Evolutionary conservation across 2,797 vertebrate species (phyloP).

Genomic region (Arrhamphus sclerolepis): DNA sequence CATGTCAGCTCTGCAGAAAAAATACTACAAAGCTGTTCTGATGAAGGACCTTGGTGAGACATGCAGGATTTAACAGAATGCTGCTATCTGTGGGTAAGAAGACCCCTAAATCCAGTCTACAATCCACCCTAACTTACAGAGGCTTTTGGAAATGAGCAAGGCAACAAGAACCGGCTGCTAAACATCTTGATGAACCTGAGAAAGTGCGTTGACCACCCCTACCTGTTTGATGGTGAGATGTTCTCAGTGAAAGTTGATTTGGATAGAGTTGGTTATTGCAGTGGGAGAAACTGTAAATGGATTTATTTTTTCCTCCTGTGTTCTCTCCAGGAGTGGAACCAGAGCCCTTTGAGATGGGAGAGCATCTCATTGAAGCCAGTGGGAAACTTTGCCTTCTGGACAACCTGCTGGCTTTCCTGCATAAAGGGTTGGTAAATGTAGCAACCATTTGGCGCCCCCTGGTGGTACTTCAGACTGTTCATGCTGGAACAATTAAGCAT

Average conservation of each 20-base stretch:
- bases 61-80: neutral
- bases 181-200: slow-evolving; percentile 91
- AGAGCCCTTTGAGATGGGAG: slow-evolving; percentile 94
- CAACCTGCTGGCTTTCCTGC: slow-evolving; percentile 84
- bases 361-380: slow-evolving; percentile 91
- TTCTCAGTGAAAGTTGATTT: neutral
- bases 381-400: slow-evolving; percentile 91
- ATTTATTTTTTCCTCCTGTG: neutral
- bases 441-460: slow-evolving; percentile 30
- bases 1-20: slow-evolving; percentile 91
- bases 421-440: slow-evolving; percentile 75
- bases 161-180: slow-evolving; percentile 84
- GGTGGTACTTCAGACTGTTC: slow-evolving; percentile 16
- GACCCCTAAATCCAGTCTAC: neutral
- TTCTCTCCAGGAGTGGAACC: slow-evolving; percentile 87
- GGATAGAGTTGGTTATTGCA: neutral
- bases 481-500: too few relatives aligned
- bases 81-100: neutral
- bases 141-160: slow-evolving; percentile 84
- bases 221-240: slow-evolving; percentile 91
- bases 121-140: slow-evolving; percentile 86
- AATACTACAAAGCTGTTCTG: slow-evolving; percentile 90
- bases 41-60: slow-evolving; percentile 88
- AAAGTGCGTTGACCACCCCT: slow-evolving; percentile 93
- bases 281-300: too few relatives aligned